Percentiles rank a stretch among this genome's conserved stretches.
Evolutionary conservation across 92 coral and sea anemone genomes (phyloP).

Genomic region (Zoanthus gigantus): DNA sequence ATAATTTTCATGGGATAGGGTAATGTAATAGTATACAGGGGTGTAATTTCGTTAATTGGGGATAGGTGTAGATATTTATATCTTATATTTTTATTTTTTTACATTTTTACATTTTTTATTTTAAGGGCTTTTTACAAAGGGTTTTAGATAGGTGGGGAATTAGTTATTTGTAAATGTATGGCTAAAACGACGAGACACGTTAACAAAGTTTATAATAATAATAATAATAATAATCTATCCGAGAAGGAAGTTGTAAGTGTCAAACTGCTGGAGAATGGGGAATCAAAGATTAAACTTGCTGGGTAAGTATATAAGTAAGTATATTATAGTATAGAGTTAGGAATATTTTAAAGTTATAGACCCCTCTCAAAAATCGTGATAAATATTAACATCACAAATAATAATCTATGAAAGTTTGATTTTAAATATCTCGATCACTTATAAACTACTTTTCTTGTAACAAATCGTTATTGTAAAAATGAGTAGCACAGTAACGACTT

Average conservation of each 20-base stretch:
- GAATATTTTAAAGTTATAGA: conserved; percentile 11
- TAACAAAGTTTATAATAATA: too few relatives aligned
- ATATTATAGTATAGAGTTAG: not conserved
- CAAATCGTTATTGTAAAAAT: not conserved
- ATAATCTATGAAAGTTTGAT: not conserved
- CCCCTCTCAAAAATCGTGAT: not conserved
- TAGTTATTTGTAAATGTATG: too few relatives aligned
- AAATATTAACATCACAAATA: not conserved
- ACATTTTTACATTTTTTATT: too few relatives aligned
- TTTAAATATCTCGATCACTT: not conserved
- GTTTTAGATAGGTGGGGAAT: too few relatives aligned
- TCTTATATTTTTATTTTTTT: too few relatives aligned
- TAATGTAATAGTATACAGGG: too few relatives aligned
- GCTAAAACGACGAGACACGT: too few relatives aligned
- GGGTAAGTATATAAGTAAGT: conserved; percentile 16
- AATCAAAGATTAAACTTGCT: conserved; percentile 13
- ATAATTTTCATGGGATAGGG: too few relatives aligned
- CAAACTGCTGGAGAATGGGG: conserved; percentile 21
- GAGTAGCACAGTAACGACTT: too few relatives aligned
- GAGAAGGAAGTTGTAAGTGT: conserved; percentile 19
- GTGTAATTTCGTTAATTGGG: too few relatives aligned
- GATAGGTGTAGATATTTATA: too few relatives aligned
- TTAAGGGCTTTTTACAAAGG: too few relatives aligned
- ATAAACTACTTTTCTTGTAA: not conserved
- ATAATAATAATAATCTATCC: not conserved